Base-by-base conservation (phyloP, 1,140 invertebrate genomes). In the Heterodera carotae region DNA sequence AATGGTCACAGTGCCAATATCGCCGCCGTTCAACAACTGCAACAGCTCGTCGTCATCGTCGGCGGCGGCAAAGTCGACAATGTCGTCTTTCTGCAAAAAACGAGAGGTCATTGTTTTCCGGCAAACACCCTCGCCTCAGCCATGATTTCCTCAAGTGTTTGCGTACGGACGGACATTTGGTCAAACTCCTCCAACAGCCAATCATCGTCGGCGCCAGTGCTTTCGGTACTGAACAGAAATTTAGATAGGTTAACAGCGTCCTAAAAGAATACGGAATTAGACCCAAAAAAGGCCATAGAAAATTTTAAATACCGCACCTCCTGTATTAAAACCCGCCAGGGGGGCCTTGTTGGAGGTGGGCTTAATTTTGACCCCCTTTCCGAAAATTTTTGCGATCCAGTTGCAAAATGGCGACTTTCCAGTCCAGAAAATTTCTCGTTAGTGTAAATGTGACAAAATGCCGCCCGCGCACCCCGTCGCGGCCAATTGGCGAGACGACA, bases 91-190 rank as follows among this genome's bases (percentile, higher is more conserved):
- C 48, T 53, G 6, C 5, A 53, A 53, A 34, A 48, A 34, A 77
- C 2, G 69, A 3, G 69, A 10, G 77, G 7, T 43, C n/a, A 77
- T 75, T 36, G 15, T 69, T 22, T 10, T 1, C 0, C 36, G 10
- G 36, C 36, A 39, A 39, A 10, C 36, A 43, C 29, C 33, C 25
- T 31, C 48, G 82, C 78, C 72, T 80, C 79, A 10, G 79, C 79
- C 31, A 80, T 36, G 27, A 80, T 80, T 62, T 80, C 79, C 18
- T 80, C 79, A 34, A 80, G 76, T 15, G 79, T 82, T 69, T 80
- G 79, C 31, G 79, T 83, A 22, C 80, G 79, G 18, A 80, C 81
- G 18, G 79, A 80, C 22, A 80, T 25, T 43, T 82, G 81, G 53
- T 83, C 81, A 8, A 66, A 18, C 25, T 80, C 79, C 6, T 82